Evolutionary conservation across 2,113 vertebrate species (phyloP), one percentile per base, ranked within the genome.

Genomic region (Rallus limicola): DNA sequence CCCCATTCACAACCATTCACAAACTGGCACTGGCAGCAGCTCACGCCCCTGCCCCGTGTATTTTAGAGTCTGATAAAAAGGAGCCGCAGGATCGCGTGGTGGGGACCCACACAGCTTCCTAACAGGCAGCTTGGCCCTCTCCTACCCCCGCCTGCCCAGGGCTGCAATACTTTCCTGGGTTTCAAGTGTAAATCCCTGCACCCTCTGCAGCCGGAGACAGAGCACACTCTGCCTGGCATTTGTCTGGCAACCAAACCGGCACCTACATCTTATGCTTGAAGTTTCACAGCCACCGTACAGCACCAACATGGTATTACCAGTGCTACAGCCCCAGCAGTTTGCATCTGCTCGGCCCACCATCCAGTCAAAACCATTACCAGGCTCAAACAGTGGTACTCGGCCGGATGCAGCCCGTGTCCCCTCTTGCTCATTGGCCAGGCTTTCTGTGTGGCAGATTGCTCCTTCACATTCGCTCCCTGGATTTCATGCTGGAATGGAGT

Each of bases 1-100:
- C 72, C 56, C 90, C 75, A 81, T 97, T 96, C 95, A 95, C 67
- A 92, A 12, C 82, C 88, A 80, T 52, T 90, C 80, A 84, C 88
- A 79, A 33, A 33, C 62, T 11, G 40, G 59, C 31, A 16, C 84
- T 20, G 74, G 72, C 74, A 75, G 80, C 82, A 48, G 71, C 71
- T 62, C 6, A 4, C 46, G n/a, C 12, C 1, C 2, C 79, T 82
- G 58, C 71, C 79, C 2, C 0, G 1, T 2, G 19, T 6, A 26
- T 38, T 94, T 88, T 6, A 74, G 58, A 68, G 1, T 31, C 50
- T 63, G 65, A 95, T 58, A 50, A 82, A 95, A 86, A 68, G 33
- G 13, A 75, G 48, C 38, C 42, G 58, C 68, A 46, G 50, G 17
- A 14, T 83, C 36, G 40, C 1, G 1, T 6, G 25, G 20, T 15